Conservation (phyloP, 2,888 invertebrate genomes). For the Limnephilus marmoratus region DNA sequence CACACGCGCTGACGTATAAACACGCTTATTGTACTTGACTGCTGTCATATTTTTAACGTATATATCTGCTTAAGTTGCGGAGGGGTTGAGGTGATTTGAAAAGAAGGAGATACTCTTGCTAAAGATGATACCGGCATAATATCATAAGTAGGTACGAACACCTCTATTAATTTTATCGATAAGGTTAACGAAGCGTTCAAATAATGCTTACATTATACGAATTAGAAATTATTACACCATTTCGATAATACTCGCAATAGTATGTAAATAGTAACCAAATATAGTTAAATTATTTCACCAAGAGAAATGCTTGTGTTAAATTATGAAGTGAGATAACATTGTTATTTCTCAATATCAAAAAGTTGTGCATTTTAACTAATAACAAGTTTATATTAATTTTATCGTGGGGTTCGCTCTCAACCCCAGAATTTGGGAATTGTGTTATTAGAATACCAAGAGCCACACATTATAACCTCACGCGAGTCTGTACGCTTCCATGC, state of each 20-base stretch:
- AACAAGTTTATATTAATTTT: constrained; percentile 38
- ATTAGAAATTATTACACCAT: not conserved
- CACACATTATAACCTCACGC: constrained; percentile 13
- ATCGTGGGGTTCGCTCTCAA: not conserved
- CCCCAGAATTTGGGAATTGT: constrained; percentile 24
- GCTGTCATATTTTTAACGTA: no score
- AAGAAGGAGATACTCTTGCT: no score
- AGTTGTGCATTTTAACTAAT: constrained; percentile 3
- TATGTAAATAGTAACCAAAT: not conserved
- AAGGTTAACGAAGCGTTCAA: not conserved
- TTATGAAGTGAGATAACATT: not conserved
- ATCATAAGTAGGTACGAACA: no score
- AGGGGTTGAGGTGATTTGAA: no score
- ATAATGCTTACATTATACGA: not conserved
- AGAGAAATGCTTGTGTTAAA: constrained; percentile 5
- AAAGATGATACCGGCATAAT: no score
- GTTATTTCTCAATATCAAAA: constrained; percentile 20
- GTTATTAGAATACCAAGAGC: constrained; percentile 26
- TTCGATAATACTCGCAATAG: not conserved
- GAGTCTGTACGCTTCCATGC: not conserved
- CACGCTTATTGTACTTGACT: no score
- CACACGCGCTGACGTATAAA: no score
- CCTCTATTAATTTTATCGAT: not conserved
- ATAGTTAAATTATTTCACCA: not conserved
- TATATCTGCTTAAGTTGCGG: no score